Conservation (phyloP, 2,797 vertebrate species). For the Prionace glauca region DNA sequence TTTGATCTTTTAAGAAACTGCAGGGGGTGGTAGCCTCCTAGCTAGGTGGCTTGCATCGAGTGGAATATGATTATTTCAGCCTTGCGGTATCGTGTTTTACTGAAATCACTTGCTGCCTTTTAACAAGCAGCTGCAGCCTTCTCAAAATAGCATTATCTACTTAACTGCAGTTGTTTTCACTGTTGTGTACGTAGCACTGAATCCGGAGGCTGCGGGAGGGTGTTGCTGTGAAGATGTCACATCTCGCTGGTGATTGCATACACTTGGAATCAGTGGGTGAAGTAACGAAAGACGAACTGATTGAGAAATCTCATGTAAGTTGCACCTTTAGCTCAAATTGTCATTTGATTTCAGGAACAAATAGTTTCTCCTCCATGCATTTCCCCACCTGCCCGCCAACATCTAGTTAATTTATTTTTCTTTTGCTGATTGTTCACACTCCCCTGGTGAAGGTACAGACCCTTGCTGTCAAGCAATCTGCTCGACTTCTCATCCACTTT, state of each 20-base stretch:
- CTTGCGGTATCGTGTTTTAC: not conserved
- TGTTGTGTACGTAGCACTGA: not conserved
- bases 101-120: not conserved
- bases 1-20: not conserved
- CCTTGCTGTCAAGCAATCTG: not conserved
- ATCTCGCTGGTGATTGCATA: slow-evolving; percentile 70
- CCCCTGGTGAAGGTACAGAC: not conserved
- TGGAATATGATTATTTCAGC: not conserved
- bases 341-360: not conserved
- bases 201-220: slow-evolving; percentile 43
- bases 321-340: not conserved
- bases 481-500: not conserved
- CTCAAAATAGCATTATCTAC: not conserved
- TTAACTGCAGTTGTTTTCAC: slow-evolving; percentile 16
- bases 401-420: not conserved
- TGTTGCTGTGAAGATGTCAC: slow-evolving; percentile 63
- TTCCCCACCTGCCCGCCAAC: not conserved
- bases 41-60: no score
- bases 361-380: not conserved
- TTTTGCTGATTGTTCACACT: not conserved
- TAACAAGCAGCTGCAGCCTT: not conserved
- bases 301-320: slow-evolving; percentile 95
- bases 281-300: slow-evolving; percentile 94
- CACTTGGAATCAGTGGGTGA: slow-evolving; percentile 95
- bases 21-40: not conserved